phyloP scores from a whole-genome alignment of 2,113 vertebrate species.

The Cyprinodon tularosa region DNA sequence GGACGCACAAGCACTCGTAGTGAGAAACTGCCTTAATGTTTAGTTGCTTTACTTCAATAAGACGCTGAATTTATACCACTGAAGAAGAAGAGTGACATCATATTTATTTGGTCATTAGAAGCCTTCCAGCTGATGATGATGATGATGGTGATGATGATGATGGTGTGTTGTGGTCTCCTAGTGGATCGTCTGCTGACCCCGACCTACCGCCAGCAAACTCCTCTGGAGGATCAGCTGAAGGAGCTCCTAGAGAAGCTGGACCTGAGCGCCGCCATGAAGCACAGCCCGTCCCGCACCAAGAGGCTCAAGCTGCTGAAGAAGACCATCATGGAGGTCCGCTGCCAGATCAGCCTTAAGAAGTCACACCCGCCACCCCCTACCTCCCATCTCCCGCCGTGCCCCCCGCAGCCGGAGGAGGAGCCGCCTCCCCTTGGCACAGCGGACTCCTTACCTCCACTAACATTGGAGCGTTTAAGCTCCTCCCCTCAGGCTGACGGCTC shows the following conservation, averaged over 20 bases:
- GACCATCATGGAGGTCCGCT: constrained; percentile 87
- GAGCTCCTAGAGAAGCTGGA: constrained; percentile 93
- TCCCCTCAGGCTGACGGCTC: constrained; percentile 85
- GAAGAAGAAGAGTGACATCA: too few relatives aligned
- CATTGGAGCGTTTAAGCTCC: constrained; percentile 89
- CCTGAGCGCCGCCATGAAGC: constrained; percentile 92
- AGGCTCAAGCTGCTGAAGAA: constrained; percentile 93
- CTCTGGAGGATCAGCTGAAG: constrained; percentile 90
- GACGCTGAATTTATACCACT: too few relatives aligned
- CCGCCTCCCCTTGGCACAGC: constrained; percentile 33
- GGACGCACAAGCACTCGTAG: too few relatives aligned
- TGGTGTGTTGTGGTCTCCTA: constrained; percentile 52
- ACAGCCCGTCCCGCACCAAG: constrained; percentile 93
- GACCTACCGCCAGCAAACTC: constrained; percentile 84
- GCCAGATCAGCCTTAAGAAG: constrained; percentile 86
- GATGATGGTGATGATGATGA: too few relatives aligned
- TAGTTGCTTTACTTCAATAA: too few relatives aligned
- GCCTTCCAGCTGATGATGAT: too few relatives aligned
- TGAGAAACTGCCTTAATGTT: too few relatives aligned
- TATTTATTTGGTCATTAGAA: too few relatives aligned
- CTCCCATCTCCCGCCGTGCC: constrained; percentile 61
- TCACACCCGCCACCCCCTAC: constrained; percentile 58
- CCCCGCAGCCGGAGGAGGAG: constrained; percentile 55
- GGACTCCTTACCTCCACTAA: constrained; percentile 80
- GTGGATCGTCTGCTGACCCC: constrained; percentile 94